phyloP scores from a whole-genome alignment of 2,888 invertebrate species.

The Ophioninae sp. region DNA sequence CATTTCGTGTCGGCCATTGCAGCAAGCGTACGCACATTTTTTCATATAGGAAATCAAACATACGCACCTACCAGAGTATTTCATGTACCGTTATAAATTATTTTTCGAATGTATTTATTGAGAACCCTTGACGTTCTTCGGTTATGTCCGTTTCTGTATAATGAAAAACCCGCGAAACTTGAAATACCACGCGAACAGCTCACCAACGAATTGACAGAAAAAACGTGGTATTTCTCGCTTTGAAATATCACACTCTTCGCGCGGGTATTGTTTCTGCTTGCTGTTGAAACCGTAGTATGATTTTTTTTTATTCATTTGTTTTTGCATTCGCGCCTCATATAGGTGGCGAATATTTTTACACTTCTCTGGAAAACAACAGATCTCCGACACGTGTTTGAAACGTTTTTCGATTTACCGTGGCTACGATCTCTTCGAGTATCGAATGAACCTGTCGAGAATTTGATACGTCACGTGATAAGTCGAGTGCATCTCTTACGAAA shows the following conservation, averaged over 20 bases:
- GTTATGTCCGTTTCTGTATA: constrained; percentile 1
- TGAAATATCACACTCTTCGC: constrained; percentile 44
- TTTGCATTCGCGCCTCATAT: constrained; percentile 8
- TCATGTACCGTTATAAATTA: neutral
- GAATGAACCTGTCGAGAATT: neutral
- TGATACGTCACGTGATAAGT: neutral
- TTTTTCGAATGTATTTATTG: constrained; percentile 25
- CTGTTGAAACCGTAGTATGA: neutral
- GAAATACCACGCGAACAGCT: neutral
- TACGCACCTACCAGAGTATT: neutral
- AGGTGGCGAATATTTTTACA: neutral
- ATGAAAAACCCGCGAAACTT: constrained; percentile 7
- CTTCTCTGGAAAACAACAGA: neutral
- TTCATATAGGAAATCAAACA: neutral
- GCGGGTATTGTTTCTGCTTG: neutral
- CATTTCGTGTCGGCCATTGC: neutral
- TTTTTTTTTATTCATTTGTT: neutral
- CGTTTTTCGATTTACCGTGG: constrained; percentile 11
- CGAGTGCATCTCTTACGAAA: neutral
- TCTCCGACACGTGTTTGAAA: neutral
- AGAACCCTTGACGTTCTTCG: neutral
- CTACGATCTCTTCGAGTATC: neutral
- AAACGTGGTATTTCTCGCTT: constrained; percentile 27
- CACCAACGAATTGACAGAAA: constrained; percentile 1
- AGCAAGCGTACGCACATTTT: neutral